Percentiles rank a stretch among this genome's conserved stretches.
These are phyloP conservation scores for Parnassius orleans DNA, from an alignment of 2,888 invertebrate species.

Conservation along the genomic window DNA sequence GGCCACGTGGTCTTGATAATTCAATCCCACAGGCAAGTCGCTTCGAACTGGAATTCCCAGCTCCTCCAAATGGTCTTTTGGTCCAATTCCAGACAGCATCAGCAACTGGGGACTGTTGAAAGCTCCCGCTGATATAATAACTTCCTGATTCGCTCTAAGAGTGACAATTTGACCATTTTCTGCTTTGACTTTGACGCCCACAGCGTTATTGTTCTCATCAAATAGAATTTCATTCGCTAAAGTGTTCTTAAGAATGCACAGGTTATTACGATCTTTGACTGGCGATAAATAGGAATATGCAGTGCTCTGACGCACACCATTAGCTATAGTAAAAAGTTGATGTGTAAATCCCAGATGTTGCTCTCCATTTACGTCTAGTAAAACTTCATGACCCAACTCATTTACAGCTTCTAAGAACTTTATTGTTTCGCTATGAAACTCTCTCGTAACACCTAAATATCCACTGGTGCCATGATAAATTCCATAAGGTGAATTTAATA, in stretches of 20 bases:
- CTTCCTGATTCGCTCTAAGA: conserved; percentile 40
- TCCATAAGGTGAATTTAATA: conserved; percentile 31
- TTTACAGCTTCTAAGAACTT: conserved; percentile 40
- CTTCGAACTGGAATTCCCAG: conserved; percentile 38
- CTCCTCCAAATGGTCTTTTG: conserved; percentile 38
- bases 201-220: conserved; percentile 41
- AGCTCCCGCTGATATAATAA: conserved; percentile 50
- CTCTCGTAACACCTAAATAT: conserved; percentile 34
- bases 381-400: conserved; percentile 44
- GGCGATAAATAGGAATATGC: conserved; percentile 40
- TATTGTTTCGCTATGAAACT: conserved; percentile 25
- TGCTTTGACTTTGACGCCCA: conserved; percentile 38
- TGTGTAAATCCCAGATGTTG: conserved; percentile 43
- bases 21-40: conserved; percentile 48
- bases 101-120: conserved; percentile 46
- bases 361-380: conserved; percentile 44
- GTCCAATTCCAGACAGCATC: conserved; percentile 54
- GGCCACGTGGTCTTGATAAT: conserved; percentile 43
- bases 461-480: conserved; percentile 40
- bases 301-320: conserved; percentile 44
- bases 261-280: conserved; percentile 37
- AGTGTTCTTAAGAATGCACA: conserved; percentile 43
- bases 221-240: conserved; percentile 43
- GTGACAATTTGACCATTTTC: conserved; percentile 30
- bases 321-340: conserved; percentile 39